Base-by-base conservation (phyloP, 2,113 vertebrate species). In the Peucedramus taeniatus region DNA sequence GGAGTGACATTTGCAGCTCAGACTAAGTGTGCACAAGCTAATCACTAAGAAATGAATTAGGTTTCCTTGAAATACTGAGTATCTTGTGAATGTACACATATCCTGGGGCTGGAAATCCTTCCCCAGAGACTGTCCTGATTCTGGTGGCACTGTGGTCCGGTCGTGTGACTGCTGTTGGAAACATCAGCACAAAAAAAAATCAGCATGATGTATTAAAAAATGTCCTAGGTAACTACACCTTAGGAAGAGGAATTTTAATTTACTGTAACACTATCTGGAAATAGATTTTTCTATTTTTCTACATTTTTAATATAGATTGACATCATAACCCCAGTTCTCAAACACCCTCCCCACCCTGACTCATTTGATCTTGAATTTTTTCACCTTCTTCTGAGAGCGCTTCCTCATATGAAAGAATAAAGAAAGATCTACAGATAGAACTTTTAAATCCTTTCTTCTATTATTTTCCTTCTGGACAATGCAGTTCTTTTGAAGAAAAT, bases 61-160 rank as follows among this genome's bases (percentile, higher is more conserved):
- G 23, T 54, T 84, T 77, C 27, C 30, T 42, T 68, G 57, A 45
- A 60, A n/a, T 79, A 15, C 18, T 4, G 5, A 11, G 24, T 33
- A 6, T 63, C 35, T 68, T 37, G 57, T 66, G 68, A 45, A 5
- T 0, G 3, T 20, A 2, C 24, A 3, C 8, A 0, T 24, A 1
- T 3, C 5, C 22, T 3, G 18, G 50, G 27, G 31, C 59, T 60
- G 60, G 27, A 30, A 66, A 12, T 77, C 24, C 47, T 60, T 57
- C 31, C 42, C 35, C 33, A 20, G 5, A 8, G 7, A 7, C 37
- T 7, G 14, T 33, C 40, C 20, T 78, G 20, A 4, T 59, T 63
- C 21, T 39, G 57, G 49, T 31, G 81, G 14, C 24, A 14, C 5
- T 2, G 0, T 0, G 1, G n/a, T 13, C 47, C 2, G 4, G 13